Evolutionary conservation across 2,888 invertebrate species (phyloP).

Genomic region (Phyllotreta cruciferae): DNA sequence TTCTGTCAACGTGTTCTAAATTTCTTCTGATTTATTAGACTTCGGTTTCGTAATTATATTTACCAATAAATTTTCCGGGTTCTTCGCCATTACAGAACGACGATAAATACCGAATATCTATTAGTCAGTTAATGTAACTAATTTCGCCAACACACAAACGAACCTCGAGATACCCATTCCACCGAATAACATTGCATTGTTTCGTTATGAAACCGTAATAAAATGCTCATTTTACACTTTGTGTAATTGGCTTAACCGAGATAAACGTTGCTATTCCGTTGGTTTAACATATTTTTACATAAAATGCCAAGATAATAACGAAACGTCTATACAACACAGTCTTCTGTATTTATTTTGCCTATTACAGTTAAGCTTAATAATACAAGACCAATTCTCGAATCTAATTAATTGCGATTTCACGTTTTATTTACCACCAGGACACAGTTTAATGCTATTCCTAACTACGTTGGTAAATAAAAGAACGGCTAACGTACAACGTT

Average conservation of each 20-base stretch:
- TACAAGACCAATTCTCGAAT: slow-evolving; percentile 1
- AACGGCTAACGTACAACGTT: slow-evolving; percentile 9
- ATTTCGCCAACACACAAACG: slow-evolving; percentile 20
- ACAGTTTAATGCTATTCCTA: slow-evolving; percentile 11
- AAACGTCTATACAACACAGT: neutral
- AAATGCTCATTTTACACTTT: slow-evolving; percentile 31
- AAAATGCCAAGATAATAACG: neutral
- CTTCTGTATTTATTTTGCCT: neutral
- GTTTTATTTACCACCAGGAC: neutral
- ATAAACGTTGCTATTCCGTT: slow-evolving; percentile 20
- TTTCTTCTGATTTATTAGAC: slow-evolving; percentile 3
- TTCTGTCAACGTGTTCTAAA: slow-evolving; percentile 6
- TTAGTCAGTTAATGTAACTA: slow-evolving; percentile 19
- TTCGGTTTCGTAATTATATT: slow-evolving; percentile 16
- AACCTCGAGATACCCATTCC: slow-evolving; percentile 16
- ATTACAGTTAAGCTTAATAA: too few species aligned
- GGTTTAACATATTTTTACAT: neutral
- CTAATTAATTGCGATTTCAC: slow-evolving; percentile 22
- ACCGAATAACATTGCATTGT: slow-evolving; percentile 5
- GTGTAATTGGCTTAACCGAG: slow-evolving; percentile 30
- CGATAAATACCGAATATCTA: slow-evolving; percentile 8
- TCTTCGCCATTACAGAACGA: slow-evolving; percentile 14
- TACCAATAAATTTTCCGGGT: slow-evolving; percentile 2
- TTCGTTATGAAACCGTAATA: slow-evolving; percentile 21
- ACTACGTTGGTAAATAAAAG: slow-evolving; percentile 10